Evolutionary conservation across 2,888 invertebrate species (phyloP), one percentile per base, ranked within the genome.

Genomic region (Rhamphomyia laevipes): DNA sequence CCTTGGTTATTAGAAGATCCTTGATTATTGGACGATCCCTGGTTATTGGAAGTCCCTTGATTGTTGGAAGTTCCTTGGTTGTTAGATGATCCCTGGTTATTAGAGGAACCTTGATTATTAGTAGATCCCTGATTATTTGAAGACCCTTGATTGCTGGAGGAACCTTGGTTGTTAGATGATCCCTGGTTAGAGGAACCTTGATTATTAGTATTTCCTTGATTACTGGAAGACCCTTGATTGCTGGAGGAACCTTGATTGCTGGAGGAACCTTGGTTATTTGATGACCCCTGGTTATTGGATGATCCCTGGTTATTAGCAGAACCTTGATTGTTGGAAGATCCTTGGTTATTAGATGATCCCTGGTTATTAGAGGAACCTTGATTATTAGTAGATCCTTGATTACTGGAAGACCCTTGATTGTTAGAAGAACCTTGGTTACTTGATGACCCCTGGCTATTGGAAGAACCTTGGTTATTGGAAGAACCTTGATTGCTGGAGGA

Each of bases 261-360:
- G 7, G 47, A 47, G 16, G 55, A 55, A 21, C 47, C 43, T 55
- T 53, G 50, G 23, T 54, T 53, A 23, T 35, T 48, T 13, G 48
- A 51, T 11, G 51, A 50, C 11, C 30, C 30, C 13, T 45, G 46
- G 16, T 30, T 49, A 17, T 18, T 53, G 1, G 47, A 38, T 4
- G 54, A 48, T 11, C 41, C 13, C 37, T 55, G 53, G 44, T 57
- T 56, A 21, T 49, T 58, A 27, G 48, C 51, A 1, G 53, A 45
- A 7, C 54, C 52, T 44, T 60, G 58, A 49, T 50, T 58, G 45
- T 37, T 55, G 21, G 44, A 48, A 18, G 57, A 56, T 3, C 49
- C 42, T 41, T 51, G 50, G 17, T 42, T 42, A 23, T n/a, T n/a
- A 35, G 46, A 40, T 45, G 51, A 40, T 47, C 45, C 12, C 30